Evolutionary conservation across 2,888 invertebrate genomes (phyloP), one percentile per base, ranked within the genome.

Genomic region (Emmelina monodactyla): DNA sequence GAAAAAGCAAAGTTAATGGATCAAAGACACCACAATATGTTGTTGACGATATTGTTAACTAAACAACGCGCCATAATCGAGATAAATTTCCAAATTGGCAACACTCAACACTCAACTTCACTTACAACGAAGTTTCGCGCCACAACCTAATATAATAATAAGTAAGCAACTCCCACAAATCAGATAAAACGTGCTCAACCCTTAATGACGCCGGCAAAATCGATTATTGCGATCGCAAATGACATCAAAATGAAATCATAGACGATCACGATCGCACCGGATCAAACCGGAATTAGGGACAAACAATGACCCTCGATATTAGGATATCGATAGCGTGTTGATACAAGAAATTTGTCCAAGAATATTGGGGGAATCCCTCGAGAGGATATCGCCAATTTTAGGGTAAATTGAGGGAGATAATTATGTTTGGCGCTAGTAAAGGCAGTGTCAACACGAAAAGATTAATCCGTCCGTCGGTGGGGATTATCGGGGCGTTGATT

Each of bases 391-490:
- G 61, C 62, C 72, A 72, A 71, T 69, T 75, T 72, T 65, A 59
- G 72, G 69, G 73, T 66, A 73, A 75, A 73, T 73, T 69, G 69
- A 67, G 62, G 62, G 61, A 64, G 71, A 76, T 79, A 79, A 79
- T 79, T 78, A 79, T 79, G 73, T 79, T 79, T 78, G 76, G 68
- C 75, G 76, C 75, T 70, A 73, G 73, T 75, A 73, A 79, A 76
- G 61, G 60, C 47, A 64, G 67, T 69, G 72, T 72, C 71, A 76
- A 78, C 70, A 78, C 51, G 59, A 53, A 47, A 50, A 55, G 67
- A 67, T 69, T 67, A 66, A 25, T 25, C 25, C 25, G n/a, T 25
- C 19, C 19, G 5, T n/a, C n/a, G n/a, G n/a, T n/a, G n/a, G n/a
- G n/a, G n/a, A n/a, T n/a, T n/a, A n/a, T n/a, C n/a, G n/a, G n/a